These are phyloP conservation scores for Subacronicta megacephala DNA, from an alignment of 2,888 invertebrate genomes.

Conservation along the genomic window DNA sequence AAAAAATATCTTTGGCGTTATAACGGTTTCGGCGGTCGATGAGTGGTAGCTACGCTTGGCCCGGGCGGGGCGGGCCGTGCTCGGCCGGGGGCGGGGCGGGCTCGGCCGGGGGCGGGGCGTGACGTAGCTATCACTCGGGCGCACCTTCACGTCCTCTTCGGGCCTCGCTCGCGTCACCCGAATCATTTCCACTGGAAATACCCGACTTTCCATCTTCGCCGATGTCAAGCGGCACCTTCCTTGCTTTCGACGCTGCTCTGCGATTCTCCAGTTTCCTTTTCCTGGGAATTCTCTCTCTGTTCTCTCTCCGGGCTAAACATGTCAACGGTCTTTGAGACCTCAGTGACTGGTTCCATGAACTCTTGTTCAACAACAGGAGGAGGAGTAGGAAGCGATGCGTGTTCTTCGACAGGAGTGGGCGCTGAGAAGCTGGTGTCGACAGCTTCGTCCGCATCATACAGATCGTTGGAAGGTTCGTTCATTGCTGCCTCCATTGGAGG, in stretches of 20 bases:
- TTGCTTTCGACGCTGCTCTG: slow-evolving; percentile 54
- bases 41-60: slow-evolving; percentile 41
- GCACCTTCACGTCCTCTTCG: slow-evolving; percentile 13
- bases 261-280: slow-evolving; percentile 32
- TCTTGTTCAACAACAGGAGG: slow-evolving; percentile 50
- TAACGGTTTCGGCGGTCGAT: slow-evolving; percentile 54
- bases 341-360: slow-evolving; percentile 16
- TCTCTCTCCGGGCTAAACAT: slow-evolving; percentile 65
- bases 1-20: slow-evolving; percentile 86
- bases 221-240: slow-evolving; percentile 77
- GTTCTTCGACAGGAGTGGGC: slow-evolving; percentile 18
- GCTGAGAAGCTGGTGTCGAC: slow-evolving; percentile 77
- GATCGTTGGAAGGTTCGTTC: slow-evolving; percentile 38
- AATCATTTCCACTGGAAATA: slow-evolving; percentile 86
- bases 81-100: slow-evolving; percentile 3
- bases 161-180: slow-evolving; percentile 76
- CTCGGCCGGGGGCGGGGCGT: background rate
- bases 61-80: background rate
- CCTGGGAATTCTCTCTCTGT: slow-evolving; percentile 38
- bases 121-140: slow-evolving; percentile 28
- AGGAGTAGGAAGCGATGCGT: slow-evolving; percentile 26
- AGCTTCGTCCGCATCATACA: slow-evolving; percentile 74
- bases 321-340: slow-evolving; percentile 57
- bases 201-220: slow-evolving; percentile 72
- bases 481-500: slow-evolving; percentile 14